A percentile compares a stretch with the other conserved stretches of the same genome.
These are phyloP conservation scores for Halictus ligatus DNA, from an alignment of 2,888 invertebrate species.

Conservation along the genomic window DNA sequence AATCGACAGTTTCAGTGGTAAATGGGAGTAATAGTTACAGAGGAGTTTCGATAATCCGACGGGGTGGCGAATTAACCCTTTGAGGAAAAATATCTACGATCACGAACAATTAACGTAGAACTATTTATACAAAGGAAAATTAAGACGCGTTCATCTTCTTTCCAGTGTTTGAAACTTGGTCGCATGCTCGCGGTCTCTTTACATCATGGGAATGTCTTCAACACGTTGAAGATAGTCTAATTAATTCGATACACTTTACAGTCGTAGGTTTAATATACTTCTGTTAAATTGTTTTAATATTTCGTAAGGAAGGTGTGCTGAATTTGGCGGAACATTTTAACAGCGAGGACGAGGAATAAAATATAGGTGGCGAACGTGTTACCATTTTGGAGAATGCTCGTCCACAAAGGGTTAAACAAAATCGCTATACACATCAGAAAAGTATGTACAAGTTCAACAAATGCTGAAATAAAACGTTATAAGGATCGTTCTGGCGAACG, in stretches of 20 bases:
- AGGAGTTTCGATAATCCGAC: slow-evolving; percentile 5
- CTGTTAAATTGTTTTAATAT: too few relatives aligned
- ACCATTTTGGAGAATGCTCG: background rate
- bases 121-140: too few relatives aligned
- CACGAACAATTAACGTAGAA: background rate
- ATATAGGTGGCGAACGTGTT: background rate
- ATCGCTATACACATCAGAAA: background rate
- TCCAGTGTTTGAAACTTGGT: background rate
- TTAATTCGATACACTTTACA: too few relatives aligned
- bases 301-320: too few relatives aligned
- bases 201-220: too few relatives aligned
- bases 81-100: background rate
- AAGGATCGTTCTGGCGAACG: background rate
- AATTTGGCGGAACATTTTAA: background rate
- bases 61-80: background rate
- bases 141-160: too few relatives aligned
- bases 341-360: background rate
- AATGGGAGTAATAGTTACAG: background rate
- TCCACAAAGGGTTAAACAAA: background rate
- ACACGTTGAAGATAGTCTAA: too few relatives aligned
- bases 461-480: background rate
- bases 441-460: background rate
- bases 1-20: background rate
- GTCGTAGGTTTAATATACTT: too few relatives aligned
- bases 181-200: too few relatives aligned